These are phyloP conservation scores for Paracentrotus lividus DNA, from an alignment of 53 echinoderm and acorn worm genomes.

Conservation along the genomic window DNA sequence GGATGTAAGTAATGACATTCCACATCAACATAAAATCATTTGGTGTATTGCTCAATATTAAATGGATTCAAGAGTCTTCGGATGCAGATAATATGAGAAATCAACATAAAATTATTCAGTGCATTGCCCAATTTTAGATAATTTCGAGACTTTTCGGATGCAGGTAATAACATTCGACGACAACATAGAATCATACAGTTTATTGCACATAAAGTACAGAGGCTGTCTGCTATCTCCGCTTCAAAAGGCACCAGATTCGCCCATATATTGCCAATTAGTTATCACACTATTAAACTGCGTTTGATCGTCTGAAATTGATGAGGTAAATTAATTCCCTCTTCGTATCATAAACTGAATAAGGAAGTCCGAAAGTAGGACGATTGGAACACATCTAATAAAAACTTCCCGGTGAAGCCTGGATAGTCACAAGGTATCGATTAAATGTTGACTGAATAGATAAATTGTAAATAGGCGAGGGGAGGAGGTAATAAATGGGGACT, in stretches of 20 bases:
- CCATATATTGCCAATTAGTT: constrained; percentile 33
- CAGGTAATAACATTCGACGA: neutral
- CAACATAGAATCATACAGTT: constrained; percentile 12
- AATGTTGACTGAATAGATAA: constrained; percentile 61
- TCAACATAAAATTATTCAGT: too few species aligned
- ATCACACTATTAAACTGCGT: constrained; percentile 27
- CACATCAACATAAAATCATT: too few species aligned
- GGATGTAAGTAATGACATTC: too few species aligned
- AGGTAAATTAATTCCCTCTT: neutral
- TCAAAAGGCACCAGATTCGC: neutral
- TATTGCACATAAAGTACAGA: neutral
- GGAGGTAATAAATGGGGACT: constrained; percentile 50
- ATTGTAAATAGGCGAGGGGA: constrained; percentile 25
- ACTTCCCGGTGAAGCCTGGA: constrained; percentile 7
- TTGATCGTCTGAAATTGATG: constrained; percentile 32
- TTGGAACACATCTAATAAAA: constrained; percentile 16
- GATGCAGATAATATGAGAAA: too few species aligned
- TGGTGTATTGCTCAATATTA: neutral
- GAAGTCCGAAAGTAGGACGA: neutral
- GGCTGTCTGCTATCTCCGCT: neutral
- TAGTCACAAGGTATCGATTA: constrained; percentile 50
- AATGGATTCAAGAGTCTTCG: neutral
- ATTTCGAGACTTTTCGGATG: too few species aligned
- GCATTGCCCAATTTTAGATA: too few species aligned
- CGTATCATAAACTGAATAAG: constrained; percentile 30